phyloP scores from a whole-genome alignment of 2,888 invertebrate species.

The Leptothorax acervorum region DNA sequence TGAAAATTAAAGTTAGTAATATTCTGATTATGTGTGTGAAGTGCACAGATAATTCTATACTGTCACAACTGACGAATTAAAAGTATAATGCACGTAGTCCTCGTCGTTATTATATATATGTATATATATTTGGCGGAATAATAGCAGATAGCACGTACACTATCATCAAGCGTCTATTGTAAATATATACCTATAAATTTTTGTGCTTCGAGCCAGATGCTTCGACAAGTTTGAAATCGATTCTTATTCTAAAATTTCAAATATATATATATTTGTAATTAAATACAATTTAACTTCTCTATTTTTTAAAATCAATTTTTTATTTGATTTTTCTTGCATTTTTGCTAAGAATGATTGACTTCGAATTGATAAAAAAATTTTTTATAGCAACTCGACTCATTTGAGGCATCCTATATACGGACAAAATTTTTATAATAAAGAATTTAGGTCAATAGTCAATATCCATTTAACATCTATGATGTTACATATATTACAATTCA shows the following conservation, averaged over 20 bases:
- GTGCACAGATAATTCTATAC: background rate
- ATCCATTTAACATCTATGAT: background rate
- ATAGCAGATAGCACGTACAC: background rate
- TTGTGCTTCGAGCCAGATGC: background rate
- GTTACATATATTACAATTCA: background rate
- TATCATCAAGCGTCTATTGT: background rate
- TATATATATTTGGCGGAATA: background rate
- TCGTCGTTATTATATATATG: background rate
- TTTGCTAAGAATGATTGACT: background rate
- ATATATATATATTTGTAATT: conserved; percentile 8
- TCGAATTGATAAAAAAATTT: background rate
- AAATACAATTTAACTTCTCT: background rate
- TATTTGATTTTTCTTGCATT: background rate
- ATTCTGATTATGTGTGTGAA: background rate
- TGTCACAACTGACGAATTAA: background rate
- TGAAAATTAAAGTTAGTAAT: background rate
- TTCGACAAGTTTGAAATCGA: background rate
- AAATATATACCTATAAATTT: conserved; percentile 16
- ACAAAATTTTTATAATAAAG: background rate
- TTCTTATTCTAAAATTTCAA: background rate
- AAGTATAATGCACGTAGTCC: background rate
- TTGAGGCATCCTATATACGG: background rate
- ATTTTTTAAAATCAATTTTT: background rate
- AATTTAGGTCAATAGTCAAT: background rate
- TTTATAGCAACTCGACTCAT: background rate